These are phyloP conservation scores for Euplagia quadripunctaria DNA, from an alignment of 2,888 invertebrate genomes.

Conservation along the genomic window DNA sequence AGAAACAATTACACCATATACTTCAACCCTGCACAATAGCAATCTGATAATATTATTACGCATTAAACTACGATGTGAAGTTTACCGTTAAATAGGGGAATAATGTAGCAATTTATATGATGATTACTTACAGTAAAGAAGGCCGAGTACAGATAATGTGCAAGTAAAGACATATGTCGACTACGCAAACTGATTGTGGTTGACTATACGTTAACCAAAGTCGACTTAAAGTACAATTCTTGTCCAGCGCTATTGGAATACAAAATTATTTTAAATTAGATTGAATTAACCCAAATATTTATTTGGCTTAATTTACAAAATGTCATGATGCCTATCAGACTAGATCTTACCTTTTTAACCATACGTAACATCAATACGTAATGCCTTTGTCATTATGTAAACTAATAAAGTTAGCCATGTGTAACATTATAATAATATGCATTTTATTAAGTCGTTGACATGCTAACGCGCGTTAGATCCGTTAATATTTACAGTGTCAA, in stretches of 20 bases:
- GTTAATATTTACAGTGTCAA: too few relatives aligned
- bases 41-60: constrained; percentile 37
- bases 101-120: constrained; percentile 68
- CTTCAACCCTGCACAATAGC: constrained; percentile 27
- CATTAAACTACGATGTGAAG: constrained; percentile 54
- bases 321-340: too few relatives aligned
- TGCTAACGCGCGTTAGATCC: too few relatives aligned
- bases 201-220: not conserved
- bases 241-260: not conserved
- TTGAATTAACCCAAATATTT: too few relatives aligned
- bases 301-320: too few relatives aligned
- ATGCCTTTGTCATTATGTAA: too few relatives aligned
- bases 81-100: constrained; percentile 60
- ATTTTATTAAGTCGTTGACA: too few relatives aligned
- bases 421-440: too few relatives aligned
- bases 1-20: constrained; percentile 14
- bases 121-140: constrained; percentile 78
- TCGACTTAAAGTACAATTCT: not conserved
- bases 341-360: too few relatives aligned
- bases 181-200: constrained; percentile 7
- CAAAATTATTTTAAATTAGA: not conserved
- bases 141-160: constrained; percentile 67
- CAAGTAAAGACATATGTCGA: constrained; percentile 23
- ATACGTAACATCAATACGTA: too few relatives aligned
- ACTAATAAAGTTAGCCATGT: too few relatives aligned